Evolutionary conservation across 2,888 invertebrate species (phyloP).

Genomic region (Brenthis daphne): DNA sequence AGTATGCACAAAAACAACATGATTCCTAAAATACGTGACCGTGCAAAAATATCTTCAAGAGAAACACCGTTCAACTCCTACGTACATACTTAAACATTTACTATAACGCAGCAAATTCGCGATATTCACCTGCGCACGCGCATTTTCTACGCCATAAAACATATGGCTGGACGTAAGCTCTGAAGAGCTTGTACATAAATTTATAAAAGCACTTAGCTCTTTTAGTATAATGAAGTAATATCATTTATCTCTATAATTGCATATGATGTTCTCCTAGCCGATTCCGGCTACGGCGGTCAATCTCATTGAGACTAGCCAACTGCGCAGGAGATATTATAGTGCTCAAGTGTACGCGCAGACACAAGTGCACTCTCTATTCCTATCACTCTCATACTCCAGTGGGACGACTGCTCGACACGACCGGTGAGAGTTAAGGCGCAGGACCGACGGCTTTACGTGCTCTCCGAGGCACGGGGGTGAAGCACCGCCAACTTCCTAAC

Average conservation of each 20-base stretch:
- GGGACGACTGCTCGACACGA: too few species aligned
- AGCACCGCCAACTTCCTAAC: too few species aligned
- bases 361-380: too few species aligned
- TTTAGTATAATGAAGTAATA: not conserved
- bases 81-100: constrained; percentile 16
- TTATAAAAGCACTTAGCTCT: not conserved
- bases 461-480: too few species aligned
- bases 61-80: constrained; percentile 18
- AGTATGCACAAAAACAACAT: constrained; percentile 9
- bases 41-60: constrained; percentile 6
- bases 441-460: too few species aligned
- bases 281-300: too few species aligned
- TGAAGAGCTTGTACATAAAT: not conserved
- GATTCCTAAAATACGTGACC: constrained; percentile 5
- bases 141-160: not conserved
- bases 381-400: too few species aligned
- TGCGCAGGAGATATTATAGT: too few species aligned
- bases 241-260: not conserved
- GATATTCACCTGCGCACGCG: not conserved
- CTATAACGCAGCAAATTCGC: constrained; percentile 1
- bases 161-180: not conserved
- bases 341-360: too few species aligned
- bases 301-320: too few species aligned
- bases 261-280: too few species aligned
- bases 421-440: too few species aligned